phyloP scores from a whole-genome alignment of 1,140 invertebrate species.

The Drosophila ohnishii region DNA sequence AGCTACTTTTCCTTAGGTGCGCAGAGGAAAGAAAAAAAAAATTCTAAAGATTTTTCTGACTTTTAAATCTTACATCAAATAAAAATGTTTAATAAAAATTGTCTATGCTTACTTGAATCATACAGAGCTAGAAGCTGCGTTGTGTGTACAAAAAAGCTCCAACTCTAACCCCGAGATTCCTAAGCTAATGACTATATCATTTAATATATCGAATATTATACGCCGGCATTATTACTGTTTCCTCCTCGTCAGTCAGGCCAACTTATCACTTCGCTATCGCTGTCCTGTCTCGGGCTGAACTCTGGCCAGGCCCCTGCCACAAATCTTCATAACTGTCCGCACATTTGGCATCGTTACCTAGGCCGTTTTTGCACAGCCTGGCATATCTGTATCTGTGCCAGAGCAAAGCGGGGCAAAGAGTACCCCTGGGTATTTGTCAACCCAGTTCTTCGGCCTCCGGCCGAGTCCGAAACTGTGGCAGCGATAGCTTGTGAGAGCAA shows the following conservation, averaged over 20 bases:
- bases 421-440: conserved; percentile 69
- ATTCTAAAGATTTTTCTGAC: too few relatives aligned
- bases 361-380: conserved; percentile 16
- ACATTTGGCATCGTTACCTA: conserved; percentile 51
- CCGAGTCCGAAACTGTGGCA: neutral
- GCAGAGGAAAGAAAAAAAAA: too few relatives aligned
- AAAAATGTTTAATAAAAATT: neutral
- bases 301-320: conserved; percentile 15
- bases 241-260: neutral
- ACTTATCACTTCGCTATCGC: conserved; percentile 19
- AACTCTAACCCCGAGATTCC: neutral
- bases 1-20: too few relatives aligned
- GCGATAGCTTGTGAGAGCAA: conserved; percentile 55
- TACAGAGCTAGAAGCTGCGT: neutral
- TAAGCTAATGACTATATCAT: neutral
- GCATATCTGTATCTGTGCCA: conserved; percentile 43
- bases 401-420: conserved; percentile 40
- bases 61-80: neutral
- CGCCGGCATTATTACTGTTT: neutral
- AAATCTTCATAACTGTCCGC: conserved; percentile 68
- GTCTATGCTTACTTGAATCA: neutral
- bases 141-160: too few relatives aligned
- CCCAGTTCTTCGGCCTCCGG: conserved; percentile 17
- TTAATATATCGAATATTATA: conserved; percentile 4
- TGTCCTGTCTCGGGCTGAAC: neutral